Base-by-base conservation (phyloP, 2,113 vertebrate species). In the Corythornis madagascariensis region DNA sequence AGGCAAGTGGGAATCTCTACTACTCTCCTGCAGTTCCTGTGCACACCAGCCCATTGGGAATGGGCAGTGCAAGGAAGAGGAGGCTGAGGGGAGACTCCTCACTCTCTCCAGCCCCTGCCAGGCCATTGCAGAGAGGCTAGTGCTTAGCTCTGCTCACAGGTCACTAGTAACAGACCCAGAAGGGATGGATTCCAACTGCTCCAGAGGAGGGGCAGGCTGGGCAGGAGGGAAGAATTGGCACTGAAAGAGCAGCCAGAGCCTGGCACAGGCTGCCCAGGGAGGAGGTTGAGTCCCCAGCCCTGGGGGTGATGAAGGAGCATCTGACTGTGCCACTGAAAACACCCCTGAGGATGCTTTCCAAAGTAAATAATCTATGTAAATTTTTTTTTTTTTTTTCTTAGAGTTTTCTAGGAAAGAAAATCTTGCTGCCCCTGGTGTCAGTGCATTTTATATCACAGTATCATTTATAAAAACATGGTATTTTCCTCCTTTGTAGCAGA, bases 321-420 rank as follows among this genome's bases (percentile, higher is more conserved):
- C 75, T 92, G 63, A 77, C 57, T 85, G 79, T 74, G 67, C 33
- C 56, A 16, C 22, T 91, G 89, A 94, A 92, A 87, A 82, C 16
- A 50, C 55, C 66, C 35, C 59, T 2, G 1, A 80, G 43, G 26
- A 63, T 60, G 25, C 29, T 64, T 91, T 94, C 90, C 88, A 91
- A 83, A 86, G 24, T 33, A 89, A 95, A 88, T 35, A 77, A 89
- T 18, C 40, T 61, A 28, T 2, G 4, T 21, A 79, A 86, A 75
- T 16, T 16, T 72, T 17, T 82, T 45, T 64, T 84, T 57, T 65
- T 83, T 84, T 57, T 65, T 83, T 25, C 55, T 45, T 73, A 38
- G 64, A 87, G 40, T 57, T 86, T 90, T 84, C 66, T 72, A 61
- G 65, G 55, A 92, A 67, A 31, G 19, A 86, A 89, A 91, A 53